Evolutionary conservation across 2,797 vertebrate species (phyloP), one percentile per base, ranked within the genome.

Genomic region (Nannoperca australis): DNA sequence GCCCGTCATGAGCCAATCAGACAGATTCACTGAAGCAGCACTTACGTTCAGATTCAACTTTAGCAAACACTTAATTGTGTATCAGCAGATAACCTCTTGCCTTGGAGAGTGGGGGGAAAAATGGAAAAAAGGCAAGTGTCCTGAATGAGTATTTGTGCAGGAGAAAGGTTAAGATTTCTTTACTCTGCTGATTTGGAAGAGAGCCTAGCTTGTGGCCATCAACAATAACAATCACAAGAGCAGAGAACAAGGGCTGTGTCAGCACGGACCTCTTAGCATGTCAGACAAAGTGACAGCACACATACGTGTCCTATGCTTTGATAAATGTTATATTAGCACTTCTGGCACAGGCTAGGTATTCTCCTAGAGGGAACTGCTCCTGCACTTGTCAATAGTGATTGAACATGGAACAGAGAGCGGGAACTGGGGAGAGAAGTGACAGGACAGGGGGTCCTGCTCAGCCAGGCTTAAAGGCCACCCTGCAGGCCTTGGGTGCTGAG

Each of bases 291-390:
- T 95, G 95, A 94, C 79, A 82, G 93, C 85, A 85, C 86, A 76
- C 87, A 88, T 91, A 91, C 88, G 76, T 74, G 91, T 70, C 89
- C 70, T 40, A 44, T 55, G 87, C 88, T 92, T 94, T 96, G 96
- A 97, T 96, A 97, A 97, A 96, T 96, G 96, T 96, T 96, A 96
- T 94, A 97, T 97, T 97, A 97, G 96, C 96, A 97, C 96, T 97
- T 88, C 89, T 96, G 95, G 94, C 94, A 86, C 89, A 84, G 90
- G 91, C 92, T 93, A 89, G 88, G 94, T 93, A 93, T 95, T 95
- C 94, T 95, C 94, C 95, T 96, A 81, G 90, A 95, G 96, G 95
- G 97, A 93, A 90, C 90, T 90, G 95, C 96, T 96, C 95, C 91
- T 94, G 94, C 93, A 87, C 95, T 96, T 98, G 97, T 97, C 97